Percentiles rank a stretch among this genome's conserved stretches.
Evolutionary conservation across 2,888 invertebrate species (phyloP).

Genomic region (Alviniconcha strummeri): DNA sequence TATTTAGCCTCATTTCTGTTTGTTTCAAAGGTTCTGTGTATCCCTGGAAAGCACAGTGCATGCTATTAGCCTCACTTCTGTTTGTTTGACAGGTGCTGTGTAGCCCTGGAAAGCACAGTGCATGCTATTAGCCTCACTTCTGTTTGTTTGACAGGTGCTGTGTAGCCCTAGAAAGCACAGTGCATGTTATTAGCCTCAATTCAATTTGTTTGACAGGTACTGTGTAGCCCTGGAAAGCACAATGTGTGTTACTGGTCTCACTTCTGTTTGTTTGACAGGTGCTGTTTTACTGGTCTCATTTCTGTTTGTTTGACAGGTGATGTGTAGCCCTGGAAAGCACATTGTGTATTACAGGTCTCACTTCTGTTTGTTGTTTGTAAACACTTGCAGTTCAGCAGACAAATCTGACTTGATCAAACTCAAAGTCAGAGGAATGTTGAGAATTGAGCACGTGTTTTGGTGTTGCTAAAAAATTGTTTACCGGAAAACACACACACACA

Average conservation of each 20-base stretch:
- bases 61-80: background rate
- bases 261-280: too few species aligned
- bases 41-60: too few species aligned
- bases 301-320: too few species aligned
- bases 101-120: slow-evolving; percentile 66
- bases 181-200: too few species aligned
- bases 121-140: too few species aligned
- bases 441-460: background rate
- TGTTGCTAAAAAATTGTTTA: background rate
- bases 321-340: background rate
- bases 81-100: slow-evolving; percentile 74
- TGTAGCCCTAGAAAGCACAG: background rate
- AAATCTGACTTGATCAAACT: background rate
- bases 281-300: too few species aligned
- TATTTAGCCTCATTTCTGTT: too few species aligned
- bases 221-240: too few species aligned
- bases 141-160: background rate
- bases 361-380: background rate
- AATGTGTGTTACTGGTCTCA: too few species aligned
- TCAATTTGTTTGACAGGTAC: too few species aligned
- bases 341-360: background rate
- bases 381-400: background rate
- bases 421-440: background rate
- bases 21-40: too few species aligned
- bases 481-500: background rate